Base-by-base conservation (phyloP, 1,140 invertebrate genomes). In the Diorhabda carinulata region DNA sequence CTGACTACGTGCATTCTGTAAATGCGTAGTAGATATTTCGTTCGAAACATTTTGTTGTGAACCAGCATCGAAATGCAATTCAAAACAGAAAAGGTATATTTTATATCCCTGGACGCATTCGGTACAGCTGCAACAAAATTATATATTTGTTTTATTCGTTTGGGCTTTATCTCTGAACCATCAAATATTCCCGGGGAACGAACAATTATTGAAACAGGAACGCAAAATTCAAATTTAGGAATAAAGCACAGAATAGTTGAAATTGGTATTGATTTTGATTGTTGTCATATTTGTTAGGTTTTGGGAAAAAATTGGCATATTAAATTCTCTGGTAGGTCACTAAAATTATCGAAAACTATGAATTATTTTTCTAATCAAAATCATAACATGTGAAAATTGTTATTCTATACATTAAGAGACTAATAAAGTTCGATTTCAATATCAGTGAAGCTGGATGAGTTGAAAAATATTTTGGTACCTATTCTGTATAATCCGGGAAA, bases 41-140 rank as follows among this genome's bases (percentile, higher is more conserved):
- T 8, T 52, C 6, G 47, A 61, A 43, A 40, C 42, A 61, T 61
- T 61, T 61, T 61, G 59, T 61, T 61, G 59, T 61, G 8, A 8
- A 8, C 25, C n/a, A n/a, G 47, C 47, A 52, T 52, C 47, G 47
- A 52, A 63, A 63, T 63, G 61, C 61, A 64, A 64, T 56, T 25
- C 8, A 64, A 8, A 9, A 45, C 47, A 7, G 59, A 62, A 62
- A 62, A 43, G 52, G 57, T 52, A 65, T 65, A 65, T 65, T 65
- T 65, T 57, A 57, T 42, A 65, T 40, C 64, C 25, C 52, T 43
- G 61, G 61, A 63, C 47, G 56, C 47, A 43, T 43, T 62, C 10
- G 61, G 40, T 62, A 62, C 61, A 62, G 61, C 10, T 43, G 4
- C 61, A 5, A 43, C 61, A 8, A 62, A 62, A 62, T 62, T 62